Base-by-base conservation (phyloP, 2,797 vertebrate genomes). In the Esox lucius region DNA sequence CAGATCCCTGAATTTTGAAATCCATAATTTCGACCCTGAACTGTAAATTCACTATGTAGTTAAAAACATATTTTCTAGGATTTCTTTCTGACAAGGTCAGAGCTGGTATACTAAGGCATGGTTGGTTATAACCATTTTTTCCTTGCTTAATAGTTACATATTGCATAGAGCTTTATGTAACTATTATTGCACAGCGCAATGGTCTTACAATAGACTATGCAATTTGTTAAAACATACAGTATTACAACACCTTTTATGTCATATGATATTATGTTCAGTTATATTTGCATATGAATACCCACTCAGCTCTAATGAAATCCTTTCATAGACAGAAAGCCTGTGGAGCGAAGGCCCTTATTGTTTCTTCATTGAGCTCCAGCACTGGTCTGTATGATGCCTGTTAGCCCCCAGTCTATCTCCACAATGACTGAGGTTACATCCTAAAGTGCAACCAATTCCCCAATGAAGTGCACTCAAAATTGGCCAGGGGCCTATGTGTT, bases 251-350 rank as follows among this genome's bases (percentile, higher is more conserved):
- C 5, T 72, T 31, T 61, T 26, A 13, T 62, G 31, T 35, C 51
- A 61, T 61, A 72, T 62, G 9, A 72, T 72, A 75, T 33, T 62
- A 42, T 69, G 48, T 71, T 75, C 35, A 16, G 56, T 16, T 17
- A 17, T 22, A 85, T 85, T 79, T 87, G 79, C 81, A 82, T 81
- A 78, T 84, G 72, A 83, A 81, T 80, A 71, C 61, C 19, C 61
- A 33, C 31, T 39, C 48, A 53, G 68, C 69, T 76, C 73, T 80
- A 68, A 80, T 74, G 75, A 76, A 80, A 85, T 80, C 75, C 74
- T 62, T 61, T 78, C 81, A 71, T 72, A 56, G 76, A 59, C 33
- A 70, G 69, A 66, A 39, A 73, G 73, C 75, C 35, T 39, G 11
- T 17, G 51, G 48, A 51, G 68, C 56, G 11, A 24, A 61, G 7